Evolutionary conservation across 2,797 vertebrate genomes (phyloP), one percentile per base, ranked within the genome.

Genomic region (Acrocephalus scirpaceus): DNA sequence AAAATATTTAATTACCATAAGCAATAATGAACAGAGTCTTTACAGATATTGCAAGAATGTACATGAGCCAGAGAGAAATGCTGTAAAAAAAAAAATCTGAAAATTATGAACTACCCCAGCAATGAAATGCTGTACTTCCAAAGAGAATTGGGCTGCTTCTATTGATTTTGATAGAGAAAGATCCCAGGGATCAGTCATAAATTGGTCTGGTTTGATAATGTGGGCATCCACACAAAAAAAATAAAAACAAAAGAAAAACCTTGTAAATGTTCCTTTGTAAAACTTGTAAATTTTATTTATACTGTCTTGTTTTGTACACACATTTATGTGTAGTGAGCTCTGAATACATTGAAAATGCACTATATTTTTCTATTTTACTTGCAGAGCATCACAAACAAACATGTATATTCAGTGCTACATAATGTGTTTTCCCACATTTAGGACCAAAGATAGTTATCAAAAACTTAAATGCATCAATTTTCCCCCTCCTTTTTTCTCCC

Each of bases 241-340:
- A 94, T n/a, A 95, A 90, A 96, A 90, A 90, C 18, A 64, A 72
- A 93, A 97, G 73, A 94, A 95, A 93, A 95, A 86, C 32, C 93
- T 98, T 99, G 99, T 99, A 99, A 98, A 99, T 99, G 98, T 99
- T 99, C 97, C 98, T 99, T 98, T 99, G 99, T 99, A 99, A 99
- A 99, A 99, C 98, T 99, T 99, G 99, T 99, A 99, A 98, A 99
- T 99, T 99, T 99, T 99, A 99, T 99, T 99, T 99, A 99, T 99
- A 99, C 98, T 98, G 98, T 99, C 98, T 98, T 98, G 98, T 98
- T 99, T 98, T 98, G 97, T 99, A 99, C 98, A 98, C 98, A 98
- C 98, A 98, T 99, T 98, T 98, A 98, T 99, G 98, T 98, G 98
- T 99, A 98, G 99, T 99, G 98, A 98, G 98, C 99, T 99, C 99